Evolutionary conservation across 2,113 vertebrate genomes (phyloP), one percentile per base, ranked within the genome.

Genomic region (Choloepus hoffmanni): DNA sequence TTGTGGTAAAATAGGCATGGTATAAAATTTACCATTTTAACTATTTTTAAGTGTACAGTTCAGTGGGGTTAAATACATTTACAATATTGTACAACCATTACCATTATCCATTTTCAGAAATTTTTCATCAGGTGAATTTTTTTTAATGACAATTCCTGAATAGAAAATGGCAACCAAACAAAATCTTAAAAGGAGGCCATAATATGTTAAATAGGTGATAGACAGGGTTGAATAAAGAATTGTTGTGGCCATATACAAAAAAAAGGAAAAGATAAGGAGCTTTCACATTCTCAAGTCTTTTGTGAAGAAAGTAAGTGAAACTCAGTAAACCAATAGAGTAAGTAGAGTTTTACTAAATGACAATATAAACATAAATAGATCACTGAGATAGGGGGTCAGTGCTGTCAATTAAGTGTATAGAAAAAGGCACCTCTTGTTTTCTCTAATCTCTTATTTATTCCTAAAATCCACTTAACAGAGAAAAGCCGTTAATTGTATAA

Each of bases 81-180:
- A 23, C 21, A 60, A 60, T 21, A 19, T 60, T 60, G 55, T 23
- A 18, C 7, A 60, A 60, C 19, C 58, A 60, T 60, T 60, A 60
- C 21, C 58, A 60, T 21, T 60, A 60, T 60, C 58, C 21, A 60
- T 60, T 60, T 60, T 7, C 58, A 60, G 58, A 60, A 36, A 30
- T 30, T 53, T 79, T 33, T 45, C 58, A 60, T 60, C 58, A 60
- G 21, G 11, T 77, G 15, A 43, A 40, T 81, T 82, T 85, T 48
- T 84, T 62, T 60, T n/a, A 79, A 58, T 63, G 67, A 26, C 10
- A 81, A 4, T 55, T 74, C 9, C 18, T 26, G 89, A 74, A 65
- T 86, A 73, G 24, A 94, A 96, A 84, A 87, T 87, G 83, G 16
- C 48, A 67, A 45, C 84, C 24, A 62, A 50, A 70, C 21, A 55